phyloP scores from a whole-genome alignment of 2,113 vertebrate species.

The Coregonus clupeaformis region DNA sequence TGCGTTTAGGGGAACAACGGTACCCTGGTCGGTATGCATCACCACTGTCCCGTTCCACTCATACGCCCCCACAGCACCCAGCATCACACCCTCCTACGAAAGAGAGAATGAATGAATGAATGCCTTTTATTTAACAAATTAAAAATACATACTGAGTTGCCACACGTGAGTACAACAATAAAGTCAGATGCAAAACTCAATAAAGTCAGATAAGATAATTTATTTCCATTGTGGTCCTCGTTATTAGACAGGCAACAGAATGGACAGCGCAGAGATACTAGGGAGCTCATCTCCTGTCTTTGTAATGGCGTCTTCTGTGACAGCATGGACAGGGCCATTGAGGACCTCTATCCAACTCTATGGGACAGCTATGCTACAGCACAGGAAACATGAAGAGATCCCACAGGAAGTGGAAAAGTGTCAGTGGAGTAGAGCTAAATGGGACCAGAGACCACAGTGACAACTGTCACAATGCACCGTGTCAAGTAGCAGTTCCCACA shows the following conservation, averaged over 20 bases:
- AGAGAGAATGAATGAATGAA: too few species aligned
- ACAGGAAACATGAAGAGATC: constrained; percentile 30
- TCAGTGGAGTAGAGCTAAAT: constrained; percentile 18
- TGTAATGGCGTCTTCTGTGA: too few species aligned
- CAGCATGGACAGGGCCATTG: too few species aligned
- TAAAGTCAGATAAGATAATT: background rate
- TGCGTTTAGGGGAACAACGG: constrained; percentile 71
- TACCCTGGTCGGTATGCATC: constrained; percentile 73
- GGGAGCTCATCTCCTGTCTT: too few species aligned
- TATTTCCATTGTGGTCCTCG: too few species aligned
- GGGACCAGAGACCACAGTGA: background rate
- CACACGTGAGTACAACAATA: too few species aligned
- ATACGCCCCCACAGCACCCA: constrained; percentile 95
- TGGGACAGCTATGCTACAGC: background rate
- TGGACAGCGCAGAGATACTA: background rate
- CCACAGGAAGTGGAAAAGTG: constrained; percentile 39
- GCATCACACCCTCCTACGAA: constrained; percentile 84
- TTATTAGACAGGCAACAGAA: background rate
- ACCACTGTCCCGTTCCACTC: constrained; percentile 97
- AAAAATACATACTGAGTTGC: too few species aligned
- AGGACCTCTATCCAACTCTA: too few species aligned
- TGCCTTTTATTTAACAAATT: too few species aligned
- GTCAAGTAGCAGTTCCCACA: constrained; percentile 18
- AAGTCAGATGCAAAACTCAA: background rate
- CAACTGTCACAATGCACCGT: constrained; percentile 8